Percentiles rank a stretch among this genome's conserved stretches.
Evolutionary conservation across 2,888 invertebrate genomes (phyloP).

Genomic region (Drosophila greeni): DNA sequence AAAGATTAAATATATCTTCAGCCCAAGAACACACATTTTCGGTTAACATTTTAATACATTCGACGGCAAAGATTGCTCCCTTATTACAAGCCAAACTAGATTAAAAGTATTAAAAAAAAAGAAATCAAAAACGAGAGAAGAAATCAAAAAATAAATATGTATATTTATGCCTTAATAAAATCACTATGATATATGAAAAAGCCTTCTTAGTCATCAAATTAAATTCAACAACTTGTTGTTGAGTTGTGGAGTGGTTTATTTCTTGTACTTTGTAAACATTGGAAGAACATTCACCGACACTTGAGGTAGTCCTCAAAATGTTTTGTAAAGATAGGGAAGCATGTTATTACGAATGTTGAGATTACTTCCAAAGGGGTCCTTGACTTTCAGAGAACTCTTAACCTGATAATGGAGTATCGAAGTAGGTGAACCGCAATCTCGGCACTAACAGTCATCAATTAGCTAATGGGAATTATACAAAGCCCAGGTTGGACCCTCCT

Average conservation of each 20-base stretch:
- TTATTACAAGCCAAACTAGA: slow-evolving; percentile 28
- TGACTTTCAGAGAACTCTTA: slow-evolving; percentile 12
- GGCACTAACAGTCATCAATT: slow-evolving; percentile 18
- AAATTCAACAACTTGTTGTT: not conserved
- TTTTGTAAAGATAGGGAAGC: slow-evolving; percentile 7
- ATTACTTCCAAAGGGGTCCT: not conserved
- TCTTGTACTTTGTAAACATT: not conserved
- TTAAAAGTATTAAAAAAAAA: slow-evolving; percentile 22
- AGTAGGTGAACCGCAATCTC: slow-evolving; percentile 33
- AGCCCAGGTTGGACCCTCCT: slow-evolving; percentile 16
- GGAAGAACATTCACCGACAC: not conserved
- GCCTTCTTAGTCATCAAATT: too few species aligned
- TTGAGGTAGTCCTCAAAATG: slow-evolving; percentile 5
- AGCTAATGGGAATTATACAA: slow-evolving; percentile 18
- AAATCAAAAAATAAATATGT: slow-evolving; percentile 19
- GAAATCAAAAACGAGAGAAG: not conserved
- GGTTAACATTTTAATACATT: slow-evolving; percentile 9
- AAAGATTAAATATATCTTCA: slow-evolving; percentile 3
- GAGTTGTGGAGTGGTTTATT: not conserved
- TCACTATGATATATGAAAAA: slow-evolving; percentile 3
- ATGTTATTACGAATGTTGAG: not conserved
- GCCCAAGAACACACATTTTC: slow-evolving; percentile 4
- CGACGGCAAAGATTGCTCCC: slow-evolving; percentile 10
- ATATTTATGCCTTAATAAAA: slow-evolving; percentile 24
- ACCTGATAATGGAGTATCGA: too few species aligned